Evolutionary conservation across 2,113 vertebrate species (phyloP).

Genomic region (Ia io): DNA sequence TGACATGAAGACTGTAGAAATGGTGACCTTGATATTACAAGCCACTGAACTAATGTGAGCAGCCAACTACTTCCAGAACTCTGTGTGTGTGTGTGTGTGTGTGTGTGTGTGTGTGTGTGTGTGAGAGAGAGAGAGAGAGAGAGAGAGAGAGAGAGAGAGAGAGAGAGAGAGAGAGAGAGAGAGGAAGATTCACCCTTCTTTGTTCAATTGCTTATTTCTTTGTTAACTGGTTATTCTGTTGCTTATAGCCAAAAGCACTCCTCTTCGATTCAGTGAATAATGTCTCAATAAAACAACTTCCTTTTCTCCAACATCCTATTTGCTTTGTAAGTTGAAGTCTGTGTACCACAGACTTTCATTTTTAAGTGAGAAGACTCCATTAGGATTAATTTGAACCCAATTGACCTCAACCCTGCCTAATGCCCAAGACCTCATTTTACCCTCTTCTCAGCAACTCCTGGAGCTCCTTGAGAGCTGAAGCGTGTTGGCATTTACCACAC

Average conservation of each 20-base stretch:
- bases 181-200: not conserved
- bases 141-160: not conserved
- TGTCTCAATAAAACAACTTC: not conserved
- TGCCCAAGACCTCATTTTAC: not conserved
- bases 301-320: not conserved
- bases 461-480: not conserved
- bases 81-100: not conserved
- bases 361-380: not conserved
- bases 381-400: not conserved
- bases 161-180: not conserved
- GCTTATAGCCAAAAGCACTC: not conserved
- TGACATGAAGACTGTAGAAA: not conserved
- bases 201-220: not conserved
- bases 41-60: not conserved
- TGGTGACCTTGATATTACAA: not conserved
- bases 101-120: not conserved
- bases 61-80: not conserved
- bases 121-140: not conserved
- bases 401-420: not conserved
- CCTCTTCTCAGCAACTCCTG: not conserved
- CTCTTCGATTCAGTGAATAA: not conserved
- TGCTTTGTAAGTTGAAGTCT: slow-evolving; percentile 7
- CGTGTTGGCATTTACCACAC: not conserved
- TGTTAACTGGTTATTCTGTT: not conserved
- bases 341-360: not conserved